Percentiles rank a stretch among this genome's conserved stretches.
Evolutionary conservation across 2,888 invertebrate genomes (phyloP).

Genomic region (Xestia xanthographa): DNA sequence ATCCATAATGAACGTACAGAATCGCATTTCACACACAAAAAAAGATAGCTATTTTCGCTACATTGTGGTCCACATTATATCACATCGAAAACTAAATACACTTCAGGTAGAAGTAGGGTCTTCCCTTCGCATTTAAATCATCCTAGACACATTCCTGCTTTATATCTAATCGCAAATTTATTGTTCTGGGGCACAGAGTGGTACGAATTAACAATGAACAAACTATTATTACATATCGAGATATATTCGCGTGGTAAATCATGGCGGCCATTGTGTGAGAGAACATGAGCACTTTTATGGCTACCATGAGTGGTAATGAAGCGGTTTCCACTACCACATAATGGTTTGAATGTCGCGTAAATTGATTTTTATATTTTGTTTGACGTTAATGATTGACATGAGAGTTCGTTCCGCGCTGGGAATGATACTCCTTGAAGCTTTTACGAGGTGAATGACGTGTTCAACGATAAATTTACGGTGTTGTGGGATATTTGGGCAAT

Average conservation of each 20-base stretch:
- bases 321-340: constrained; percentile 85
- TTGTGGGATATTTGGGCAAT: constrained; percentile 88
- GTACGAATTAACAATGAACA: constrained; percentile 88
- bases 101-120: constrained; percentile 87
- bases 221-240: constrained; percentile 85
- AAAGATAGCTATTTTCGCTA: constrained; percentile 75
- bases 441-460: constrained; percentile 85
- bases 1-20: constrained; percentile 81
- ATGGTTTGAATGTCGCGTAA: constrained; percentile 82
- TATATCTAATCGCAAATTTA: constrained; percentile 89
- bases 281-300: constrained; percentile 81
- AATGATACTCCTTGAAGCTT: constrained; percentile 76
- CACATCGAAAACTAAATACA: constrained; percentile 78
- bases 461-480: constrained; percentile 85
- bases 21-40: constrained; percentile 84
- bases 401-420: constrained; percentile 71
- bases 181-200: constrained; percentile 84
- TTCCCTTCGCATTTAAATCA: constrained; percentile 84
- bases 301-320: constrained; percentile 86
- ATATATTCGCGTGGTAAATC: constrained; percentile 82
- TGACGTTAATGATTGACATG: constrained; percentile 90
- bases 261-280: constrained; percentile 79
- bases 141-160: constrained; percentile 82
- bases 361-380: constrained; percentile 90
- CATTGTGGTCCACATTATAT: constrained; percentile 88